Percentiles rank a stretch among this genome's conserved stretches.
phyloP scores from a whole-genome alignment of 2,888 invertebrate species.

The Thelaira solivaga region DNA sequence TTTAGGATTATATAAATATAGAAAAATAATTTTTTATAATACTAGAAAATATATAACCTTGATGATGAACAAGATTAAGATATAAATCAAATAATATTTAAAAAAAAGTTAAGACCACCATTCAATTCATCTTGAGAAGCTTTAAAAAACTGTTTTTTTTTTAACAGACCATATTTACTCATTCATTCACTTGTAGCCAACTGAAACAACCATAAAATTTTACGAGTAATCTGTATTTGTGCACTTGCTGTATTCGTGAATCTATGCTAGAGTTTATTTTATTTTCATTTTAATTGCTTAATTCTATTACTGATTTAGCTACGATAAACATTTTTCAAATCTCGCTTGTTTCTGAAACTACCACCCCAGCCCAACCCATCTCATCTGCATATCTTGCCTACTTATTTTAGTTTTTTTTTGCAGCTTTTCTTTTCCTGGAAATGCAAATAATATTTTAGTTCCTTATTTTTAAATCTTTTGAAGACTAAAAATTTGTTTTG shows the following conservation, averaged over 20 bases:
- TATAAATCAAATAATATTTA: neutral
- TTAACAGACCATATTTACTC: too few species aligned
- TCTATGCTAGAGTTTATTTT: neutral
- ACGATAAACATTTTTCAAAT: constrained; percentile 14
- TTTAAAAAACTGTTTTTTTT: too few species aligned
- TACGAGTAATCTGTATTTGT: constrained; percentile 10
- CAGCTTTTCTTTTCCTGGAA: neutral
- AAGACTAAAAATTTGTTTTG: neutral
- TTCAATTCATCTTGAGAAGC: too few species aligned
- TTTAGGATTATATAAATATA: too few species aligned
- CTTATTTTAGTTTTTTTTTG: neutral
- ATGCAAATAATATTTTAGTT: neutral
- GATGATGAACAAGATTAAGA: neutral
- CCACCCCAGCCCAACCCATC: too few species aligned
- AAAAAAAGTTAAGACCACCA: too few species aligned
- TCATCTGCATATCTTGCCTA: neutral
- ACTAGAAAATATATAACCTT: too few species aligned
- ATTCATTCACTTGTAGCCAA: neutral
- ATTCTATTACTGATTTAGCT: neutral
- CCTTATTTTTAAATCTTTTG: neutral
- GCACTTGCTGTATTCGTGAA: neutral
- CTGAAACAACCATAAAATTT: constrained; percentile 39
- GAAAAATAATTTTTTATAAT: too few species aligned
- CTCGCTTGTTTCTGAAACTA: neutral
- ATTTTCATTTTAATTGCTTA: constrained; percentile 23